Base-by-base conservation (phyloP, 2,797 vertebrate genomes). In the Microhierax caerulescens region DNA sequence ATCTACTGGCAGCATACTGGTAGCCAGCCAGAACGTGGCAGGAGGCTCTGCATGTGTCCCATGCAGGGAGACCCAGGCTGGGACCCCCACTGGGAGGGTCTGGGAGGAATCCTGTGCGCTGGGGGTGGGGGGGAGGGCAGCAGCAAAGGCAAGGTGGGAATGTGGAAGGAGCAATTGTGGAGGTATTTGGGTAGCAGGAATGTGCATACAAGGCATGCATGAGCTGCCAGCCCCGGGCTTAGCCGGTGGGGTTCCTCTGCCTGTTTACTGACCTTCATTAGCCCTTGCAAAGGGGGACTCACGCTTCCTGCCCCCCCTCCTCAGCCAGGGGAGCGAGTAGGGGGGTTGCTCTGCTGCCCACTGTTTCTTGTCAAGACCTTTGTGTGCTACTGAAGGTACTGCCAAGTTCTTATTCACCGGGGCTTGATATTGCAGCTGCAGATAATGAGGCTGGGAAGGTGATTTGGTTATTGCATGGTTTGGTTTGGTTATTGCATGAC, bases 121-220 rank as follows among this genome's bases (percentile, higher is more conserved):
- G 41, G 41, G 41, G 7, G 41, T 15, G 16, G 16, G 41, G 15
- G 41, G 41, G 37, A 37, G 37, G 37, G 30, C 32, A 3, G 13
- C 7, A 0, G 28, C 45, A 30, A 19, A 68, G 51, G 8, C 9
- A 7, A 32, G 57, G 76, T 32, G 91, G 85, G 89, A 89, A 92
- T 25, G 56, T 28, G 69, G 65, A 79, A 27, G 76, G 78, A 85
- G 63, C 39, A 11, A 60, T 90, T 21, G 11, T 23, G 56, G 36
- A 36, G 84, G 85, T 57, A 91, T 96, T 87, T 92, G 91, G 84
- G 86, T n/a, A 92, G 63, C 86, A 89, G 94, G 92, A 96, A 96
- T 95, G 95, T 7, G 63, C 95, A 93, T 96, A 51, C 41, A 4
- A 96, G 94, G 95, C 78, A 95, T 75, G 95, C 94, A 81, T 90